Percentiles rank a stretch among this genome's conserved stretches.
Conservation (phyloP, 2,113 vertebrate genomes). For the Danionella cerebrum region DNA sequence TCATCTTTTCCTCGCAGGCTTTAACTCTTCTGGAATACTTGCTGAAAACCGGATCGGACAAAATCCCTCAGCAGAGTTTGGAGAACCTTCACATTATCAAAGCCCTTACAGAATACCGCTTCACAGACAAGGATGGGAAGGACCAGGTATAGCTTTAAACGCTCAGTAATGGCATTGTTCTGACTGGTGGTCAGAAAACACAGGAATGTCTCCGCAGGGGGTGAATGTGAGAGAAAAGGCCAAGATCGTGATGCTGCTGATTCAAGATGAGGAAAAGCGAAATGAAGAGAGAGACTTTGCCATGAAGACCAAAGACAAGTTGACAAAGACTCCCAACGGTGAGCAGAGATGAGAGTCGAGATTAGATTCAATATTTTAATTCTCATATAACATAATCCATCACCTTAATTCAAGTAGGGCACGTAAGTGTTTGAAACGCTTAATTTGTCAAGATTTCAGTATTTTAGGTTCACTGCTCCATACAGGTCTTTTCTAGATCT, state of each 20-base stretch:
- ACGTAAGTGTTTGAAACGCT: no score
- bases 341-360: background rate
- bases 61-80: conserved; percentile 77
- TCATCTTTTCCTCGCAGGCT: conserved; percentile 55
- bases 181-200: background rate
- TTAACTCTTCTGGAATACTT: conserved; percentile 84
- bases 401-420: no score
- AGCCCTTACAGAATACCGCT: conserved; percentile 81
- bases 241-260: conserved; percentile 77
- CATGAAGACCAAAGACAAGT: conserved; percentile 83
- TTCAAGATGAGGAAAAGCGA: conserved; percentile 80
- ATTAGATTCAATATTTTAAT: no score
- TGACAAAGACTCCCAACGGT: conserved; percentile 73
- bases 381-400: no score
- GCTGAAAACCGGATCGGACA: conserved; percentile 83
- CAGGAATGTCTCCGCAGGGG: conserved; percentile 52
- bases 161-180: background rate
- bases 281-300: conserved; percentile 79
- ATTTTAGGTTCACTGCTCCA: no score
- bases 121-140: conserved; percentile 82
- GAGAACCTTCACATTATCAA: conserved; percentile 85
- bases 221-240: conserved; percentile 83
- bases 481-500: no score
- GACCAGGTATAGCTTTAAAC: conserved; percentile 67
- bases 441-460: no score